Conservation (phyloP, 2,797 vertebrate genomes). For the Microtus obscurus region DNA sequence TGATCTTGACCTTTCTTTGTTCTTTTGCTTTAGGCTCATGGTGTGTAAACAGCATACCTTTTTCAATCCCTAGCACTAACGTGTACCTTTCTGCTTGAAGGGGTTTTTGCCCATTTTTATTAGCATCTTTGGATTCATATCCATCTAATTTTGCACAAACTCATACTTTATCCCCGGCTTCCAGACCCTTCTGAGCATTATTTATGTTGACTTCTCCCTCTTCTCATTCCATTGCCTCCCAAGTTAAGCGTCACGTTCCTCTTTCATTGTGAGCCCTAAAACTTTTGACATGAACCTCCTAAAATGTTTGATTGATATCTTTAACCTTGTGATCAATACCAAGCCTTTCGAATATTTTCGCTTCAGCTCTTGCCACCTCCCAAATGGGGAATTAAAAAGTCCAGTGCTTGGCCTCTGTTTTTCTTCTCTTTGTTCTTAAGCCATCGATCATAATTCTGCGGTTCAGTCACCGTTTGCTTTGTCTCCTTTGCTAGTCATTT, state of each 20-base stretch:
- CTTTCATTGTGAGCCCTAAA: constrained; percentile 15
- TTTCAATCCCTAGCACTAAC: not conserved
- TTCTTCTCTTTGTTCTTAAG: not conserved
- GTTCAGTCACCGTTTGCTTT: not conserved
- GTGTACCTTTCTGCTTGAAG: not conserved
- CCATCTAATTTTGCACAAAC: not conserved
- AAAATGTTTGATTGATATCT: constrained; percentile 27
- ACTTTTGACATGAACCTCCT: constrained; percentile 62
- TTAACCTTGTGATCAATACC: constrained; percentile 43
- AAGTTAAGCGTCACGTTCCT: not conserved
- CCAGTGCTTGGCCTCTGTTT: not conserved
- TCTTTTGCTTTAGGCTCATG: not conserved
- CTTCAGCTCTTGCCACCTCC: not conserved
- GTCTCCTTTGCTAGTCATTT: not conserved
- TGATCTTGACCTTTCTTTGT: constrained; percentile 6
- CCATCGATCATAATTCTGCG: not conserved
- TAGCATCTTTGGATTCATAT: not conserved
- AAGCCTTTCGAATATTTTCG: not conserved
- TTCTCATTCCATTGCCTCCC: not conserved
- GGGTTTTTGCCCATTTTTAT: not conserved
- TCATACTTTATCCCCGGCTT: not conserved
- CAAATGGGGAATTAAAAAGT: not conserved
- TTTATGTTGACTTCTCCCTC: not conserved
- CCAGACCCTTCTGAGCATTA: not conserved
- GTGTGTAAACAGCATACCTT: not conserved